These are phyloP conservation scores for Megastigmus dorsalis DNA, from an alignment of 2,888 invertebrate genomes.

Conservation along the genomic window DNA sequence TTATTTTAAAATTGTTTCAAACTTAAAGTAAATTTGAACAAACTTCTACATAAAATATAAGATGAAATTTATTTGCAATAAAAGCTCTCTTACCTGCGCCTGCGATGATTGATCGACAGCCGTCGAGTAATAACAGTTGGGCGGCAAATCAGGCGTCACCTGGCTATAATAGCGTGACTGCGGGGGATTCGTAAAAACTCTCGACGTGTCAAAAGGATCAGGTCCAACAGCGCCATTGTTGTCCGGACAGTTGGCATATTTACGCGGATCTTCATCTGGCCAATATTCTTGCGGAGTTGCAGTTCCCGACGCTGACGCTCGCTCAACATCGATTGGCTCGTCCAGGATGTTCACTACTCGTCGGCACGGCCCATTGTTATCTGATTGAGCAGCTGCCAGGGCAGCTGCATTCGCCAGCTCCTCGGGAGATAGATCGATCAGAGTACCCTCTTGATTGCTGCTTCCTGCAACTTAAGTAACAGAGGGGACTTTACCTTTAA, in stretches of 20 bases:
- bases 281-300: constrained; percentile 59
- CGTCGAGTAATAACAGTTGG: constrained; percentile 33
- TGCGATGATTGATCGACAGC: neutral
- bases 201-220: constrained; percentile 84
- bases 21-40: no score
- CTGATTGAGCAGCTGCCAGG: constrained; percentile 50
- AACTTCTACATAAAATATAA: no score
- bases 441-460: constrained; percentile 78
- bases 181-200: constrained; percentile 68
- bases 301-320: constrained; percentile 3
- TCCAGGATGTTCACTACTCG: constrained; percentile 71
- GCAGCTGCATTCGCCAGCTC: constrained; percentile 69
- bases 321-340: constrained; percentile 68
- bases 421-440: constrained; percentile 85
- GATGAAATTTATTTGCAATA: no score
- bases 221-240: constrained; percentile 58
- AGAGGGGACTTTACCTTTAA: neutral
- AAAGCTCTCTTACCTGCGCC: constrained; percentile 17
- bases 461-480: constrained; percentile 63
- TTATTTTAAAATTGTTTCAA: no score
- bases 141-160: constrained; percentile 68
- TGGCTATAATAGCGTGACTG: constrained; percentile 74
- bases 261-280: constrained; percentile 65
- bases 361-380: constrained; percentile 58
- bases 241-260: constrained; percentile 69